Percentiles rank a stretch among this genome's conserved stretches.
These are phyloP conservation scores for Neuroscelio doddi DNA, from an alignment of 2,888 invertebrate species.

Conservation along the genomic window DNA sequence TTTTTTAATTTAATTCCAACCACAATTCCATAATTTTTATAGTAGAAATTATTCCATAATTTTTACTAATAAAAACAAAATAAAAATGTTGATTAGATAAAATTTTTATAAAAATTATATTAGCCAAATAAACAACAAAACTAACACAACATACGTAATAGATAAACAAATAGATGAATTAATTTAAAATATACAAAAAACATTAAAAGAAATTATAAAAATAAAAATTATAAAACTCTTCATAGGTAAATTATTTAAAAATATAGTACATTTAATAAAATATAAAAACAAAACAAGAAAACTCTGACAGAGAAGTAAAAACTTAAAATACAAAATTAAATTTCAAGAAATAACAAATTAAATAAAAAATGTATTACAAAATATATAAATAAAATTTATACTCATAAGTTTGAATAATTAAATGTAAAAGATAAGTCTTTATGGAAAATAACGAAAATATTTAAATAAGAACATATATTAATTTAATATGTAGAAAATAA, in stretches of 20 bases:
- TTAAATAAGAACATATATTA: no score
- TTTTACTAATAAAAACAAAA: slow-evolving; percentile 22
- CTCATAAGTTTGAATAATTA: slow-evolving; percentile 14
- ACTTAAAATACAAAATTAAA: not conserved
- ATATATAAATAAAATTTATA: slow-evolving; percentile 25
- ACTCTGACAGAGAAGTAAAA: slow-evolving; percentile 30
- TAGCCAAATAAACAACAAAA: slow-evolving; percentile 22
- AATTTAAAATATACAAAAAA: slow-evolving; percentile 20
- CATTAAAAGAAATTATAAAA: slow-evolving; percentile 17
- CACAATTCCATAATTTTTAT: no score
- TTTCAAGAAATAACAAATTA: slow-evolving; percentile 14
- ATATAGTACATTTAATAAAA: slow-evolving; percentile 20
- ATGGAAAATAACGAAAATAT: slow-evolving; percentile 35
- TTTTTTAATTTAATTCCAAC: slow-evolving; percentile 50
- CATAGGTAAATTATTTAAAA: slow-evolving; percentile 15
- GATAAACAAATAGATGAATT: slow-evolving; percentile 34
- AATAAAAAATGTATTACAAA: slow-evolving; percentile 23
- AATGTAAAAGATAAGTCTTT: slow-evolving; percentile 23
- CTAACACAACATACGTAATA: slow-evolving; percentile 18
- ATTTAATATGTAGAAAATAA: slow-evolving; percentile 6
- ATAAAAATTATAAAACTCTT: slow-evolving; percentile 12
- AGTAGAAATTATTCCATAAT: slow-evolving; percentile 45
- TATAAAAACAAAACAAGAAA: slow-evolving; percentile 31
- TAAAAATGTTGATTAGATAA: slow-evolving; percentile 5
- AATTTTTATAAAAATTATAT: slow-evolving; percentile 21